Conservation (phyloP, 1,140 invertebrate genomes). For the Drosophila tropicalis region DNA sequence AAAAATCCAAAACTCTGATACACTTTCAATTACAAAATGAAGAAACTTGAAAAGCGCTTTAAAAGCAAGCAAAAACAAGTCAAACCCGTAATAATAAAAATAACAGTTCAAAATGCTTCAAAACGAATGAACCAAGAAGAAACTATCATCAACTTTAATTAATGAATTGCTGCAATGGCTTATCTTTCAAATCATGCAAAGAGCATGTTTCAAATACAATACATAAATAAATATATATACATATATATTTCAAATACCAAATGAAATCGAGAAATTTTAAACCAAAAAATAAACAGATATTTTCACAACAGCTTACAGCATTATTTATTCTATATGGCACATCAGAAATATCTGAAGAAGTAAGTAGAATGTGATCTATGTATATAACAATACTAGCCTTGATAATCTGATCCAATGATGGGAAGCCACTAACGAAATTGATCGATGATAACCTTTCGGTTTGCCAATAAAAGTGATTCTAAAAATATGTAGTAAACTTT, state of each 20-base stretch:
- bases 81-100: not conserved
- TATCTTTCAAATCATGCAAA: not conserved
- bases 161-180: not conserved
- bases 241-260: constrained; percentile 58
- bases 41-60: not conserved
- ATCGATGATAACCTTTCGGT: too few relatives aligned
- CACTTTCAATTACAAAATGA: not conserved
- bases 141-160: not conserved
- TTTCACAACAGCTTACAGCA: constrained; percentile 75
- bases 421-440: too few relatives aligned
- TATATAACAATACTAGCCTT: too few relatives aligned
- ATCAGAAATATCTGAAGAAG: too few relatives aligned
- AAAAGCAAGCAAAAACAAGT: not conserved
- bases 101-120: not conserved
- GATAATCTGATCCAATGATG: too few relatives aligned
- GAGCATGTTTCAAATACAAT: constrained; percentile 36
- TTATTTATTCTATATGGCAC: too few relatives aligned
- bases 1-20: not conserved
- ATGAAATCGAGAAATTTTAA: constrained; percentile 65
- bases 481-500: too few relatives aligned
- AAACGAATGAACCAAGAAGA: not conserved
- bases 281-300: constrained; percentile 71
- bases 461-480: too few relatives aligned
- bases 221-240: constrained; percentile 55
- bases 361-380: too few relatives aligned